A percentile compares a stretch with the other conserved stretches of the same genome.
Conservation (phyloP, 2,113 vertebrate species). For the Chauna torquata region DNA sequence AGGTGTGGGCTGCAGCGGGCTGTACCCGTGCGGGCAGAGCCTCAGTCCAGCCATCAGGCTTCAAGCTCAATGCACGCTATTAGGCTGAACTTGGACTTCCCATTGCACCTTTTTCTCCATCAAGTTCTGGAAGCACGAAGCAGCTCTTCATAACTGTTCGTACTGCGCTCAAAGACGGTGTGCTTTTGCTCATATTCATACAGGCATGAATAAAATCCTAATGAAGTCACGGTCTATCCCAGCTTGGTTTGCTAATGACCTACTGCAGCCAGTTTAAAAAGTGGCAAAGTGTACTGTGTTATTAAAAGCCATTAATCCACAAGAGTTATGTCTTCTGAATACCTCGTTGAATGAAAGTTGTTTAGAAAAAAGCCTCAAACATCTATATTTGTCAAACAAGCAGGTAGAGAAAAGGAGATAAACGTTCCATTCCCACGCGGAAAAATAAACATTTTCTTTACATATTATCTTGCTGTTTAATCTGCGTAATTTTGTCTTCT, state of each 20-base stretch:
- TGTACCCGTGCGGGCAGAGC: not conserved
- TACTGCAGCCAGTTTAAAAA: not conserved
- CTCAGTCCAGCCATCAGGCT: not conserved
- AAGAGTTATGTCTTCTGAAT: not conserved
- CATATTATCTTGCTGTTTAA: not conserved
- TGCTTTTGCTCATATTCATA: not conserved
- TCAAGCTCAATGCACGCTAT: not conserved
- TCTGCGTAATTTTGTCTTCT: not conserved
- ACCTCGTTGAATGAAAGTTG: not conserved
- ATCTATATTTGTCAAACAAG: not conserved
- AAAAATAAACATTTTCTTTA: not conserved
- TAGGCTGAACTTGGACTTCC: not conserved
- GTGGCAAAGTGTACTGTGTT: rapidly evolving
- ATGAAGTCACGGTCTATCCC: not conserved
- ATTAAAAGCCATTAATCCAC: not conserved
- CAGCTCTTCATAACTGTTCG: not conserved
- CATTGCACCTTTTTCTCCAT: not conserved
- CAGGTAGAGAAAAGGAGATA: not conserved
- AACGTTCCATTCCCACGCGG: not conserved
- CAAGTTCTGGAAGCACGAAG: not conserved
- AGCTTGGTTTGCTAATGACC: not conserved
- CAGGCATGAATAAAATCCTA: not conserved
- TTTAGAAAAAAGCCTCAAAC: not conserved
- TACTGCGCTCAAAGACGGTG: not conserved
- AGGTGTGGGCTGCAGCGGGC: not conserved